Conservation (phyloP, 2,797 vertebrate species). For the Bufotes viridis region DNA sequence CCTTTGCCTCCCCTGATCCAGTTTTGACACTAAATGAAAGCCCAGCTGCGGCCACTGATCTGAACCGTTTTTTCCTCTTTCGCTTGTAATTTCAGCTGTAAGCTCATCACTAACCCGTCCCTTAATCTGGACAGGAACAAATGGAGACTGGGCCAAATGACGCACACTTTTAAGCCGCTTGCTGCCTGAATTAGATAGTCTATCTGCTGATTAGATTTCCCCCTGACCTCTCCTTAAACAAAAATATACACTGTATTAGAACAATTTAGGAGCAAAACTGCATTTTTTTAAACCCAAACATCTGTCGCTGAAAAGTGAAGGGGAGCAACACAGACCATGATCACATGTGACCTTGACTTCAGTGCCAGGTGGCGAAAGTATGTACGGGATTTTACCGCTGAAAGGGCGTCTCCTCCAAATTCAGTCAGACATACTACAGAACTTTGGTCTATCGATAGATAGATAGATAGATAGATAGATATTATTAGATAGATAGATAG, state of each 20-base stretch:
- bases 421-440: neutral
- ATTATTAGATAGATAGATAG: neutral
- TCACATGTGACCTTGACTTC: conserved; percentile 43
- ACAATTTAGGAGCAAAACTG: conserved; percentile 64
- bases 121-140: conserved; percentile 74
- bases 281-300: conserved; percentile 56
- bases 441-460: neutral
- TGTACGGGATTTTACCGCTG: neutral
- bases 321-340: neutral
- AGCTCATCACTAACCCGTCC: conserved; percentile 72
- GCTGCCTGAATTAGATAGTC: conserved; percentile 72
- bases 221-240: conserved; percentile 75
- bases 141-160: conserved; percentile 75
- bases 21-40: conserved; percentile 67
- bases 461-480: conserved; percentile 3
- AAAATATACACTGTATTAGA: conserved; percentile 62
- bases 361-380: neutral
- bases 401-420: too few species aligned
- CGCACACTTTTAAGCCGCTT: conserved; percentile 72
- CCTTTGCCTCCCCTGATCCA: conserved; percentile 42
- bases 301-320: conserved; percentile 31
- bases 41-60: conserved; percentile 66
- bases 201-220: conserved; percentile 74
- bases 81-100: conserved; percentile 73
- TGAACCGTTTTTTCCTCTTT: conserved; percentile 64